These are phyloP conservation scores for Plagodis pulveraria DNA, from an alignment of 2,888 invertebrate genomes.

Conservation along the genomic window DNA sequence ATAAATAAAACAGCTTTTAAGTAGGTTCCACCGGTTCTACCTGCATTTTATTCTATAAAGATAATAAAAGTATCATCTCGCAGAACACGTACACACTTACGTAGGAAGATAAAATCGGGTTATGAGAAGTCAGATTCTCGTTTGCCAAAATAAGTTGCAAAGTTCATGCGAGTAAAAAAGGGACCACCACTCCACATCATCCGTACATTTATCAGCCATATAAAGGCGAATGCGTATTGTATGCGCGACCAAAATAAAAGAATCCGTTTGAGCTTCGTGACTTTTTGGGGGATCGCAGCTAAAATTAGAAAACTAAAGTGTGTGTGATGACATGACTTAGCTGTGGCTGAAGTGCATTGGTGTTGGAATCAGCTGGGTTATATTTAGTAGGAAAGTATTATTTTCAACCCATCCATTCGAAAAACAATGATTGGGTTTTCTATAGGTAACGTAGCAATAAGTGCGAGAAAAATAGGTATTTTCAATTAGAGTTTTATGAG, in stretches of 20 bases:
- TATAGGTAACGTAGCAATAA: too few species aligned
- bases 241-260: slow-evolving; percentile 32
- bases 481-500: too few species aligned
- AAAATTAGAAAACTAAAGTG: slow-evolving; percentile 19
- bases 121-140: slow-evolving; percentile 31
- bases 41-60: too few species aligned
- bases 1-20: too few species aligned
- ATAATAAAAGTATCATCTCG: not conserved
- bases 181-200: slow-evolving; percentile 35
- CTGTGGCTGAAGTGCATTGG: slow-evolving; percentile 2
- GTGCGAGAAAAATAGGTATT: too few species aligned
- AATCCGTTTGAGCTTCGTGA: slow-evolving; percentile 21
- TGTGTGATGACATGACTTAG: not conserved
- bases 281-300: slow-evolving; percentile 24
- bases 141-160: slow-evolving; percentile 40
- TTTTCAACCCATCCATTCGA: too few species aligned
- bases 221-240: slow-evolving; percentile 19
- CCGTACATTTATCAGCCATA: slow-evolving; percentile 31
- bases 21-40: too few species aligned
- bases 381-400: not conserved
- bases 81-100: slow-evolving; percentile 1
- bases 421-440: too few species aligned
- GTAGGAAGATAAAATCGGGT: slow-evolving; percentile 24
- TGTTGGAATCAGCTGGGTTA: not conserved
- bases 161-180: slow-evolving; percentile 28